Conservation (phyloP, 2,797 vertebrate genomes). For the Stomatorhinus walkeri region DNA sequence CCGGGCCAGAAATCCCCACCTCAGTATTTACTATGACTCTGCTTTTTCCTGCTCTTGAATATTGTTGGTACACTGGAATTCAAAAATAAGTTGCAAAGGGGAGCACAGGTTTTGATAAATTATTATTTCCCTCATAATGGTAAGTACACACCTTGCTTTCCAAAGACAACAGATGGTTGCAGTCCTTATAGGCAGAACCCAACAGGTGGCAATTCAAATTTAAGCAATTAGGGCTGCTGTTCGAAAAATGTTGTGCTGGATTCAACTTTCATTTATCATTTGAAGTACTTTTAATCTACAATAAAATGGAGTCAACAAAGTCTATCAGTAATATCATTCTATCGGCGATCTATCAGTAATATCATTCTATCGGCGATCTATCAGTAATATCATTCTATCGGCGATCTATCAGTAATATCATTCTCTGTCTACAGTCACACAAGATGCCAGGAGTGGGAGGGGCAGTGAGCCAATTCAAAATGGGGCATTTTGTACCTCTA, state of each 20-base stretch:
- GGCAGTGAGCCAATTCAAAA: neutral
- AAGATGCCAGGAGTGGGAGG: neutral
- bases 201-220: neutral
- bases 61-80: neutral
- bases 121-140: neutral
- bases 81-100: neutral
- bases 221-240: neutral
- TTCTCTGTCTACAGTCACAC: neutral
- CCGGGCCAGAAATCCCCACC: neutral
- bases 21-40: neutral
- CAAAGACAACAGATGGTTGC: neutral
- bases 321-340: neutral
- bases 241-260: neutral
- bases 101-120: neutral
- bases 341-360: too few relatives aligned
- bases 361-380: too few relatives aligned
- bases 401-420: neutral
- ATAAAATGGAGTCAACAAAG: neutral
- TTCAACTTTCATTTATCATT: neutral
- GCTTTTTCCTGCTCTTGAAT: neutral
- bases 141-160: neutral
- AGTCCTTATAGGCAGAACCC: neutral
- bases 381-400: too few relatives aligned
- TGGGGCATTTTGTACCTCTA: neutral
- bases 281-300: neutral